A percentile compares a stretch with the other conserved stretches of the same genome.
Evolutionary conservation across 2,797 vertebrate genomes (phyloP).

Genomic region (Harpagifer antarcticus): DNA sequence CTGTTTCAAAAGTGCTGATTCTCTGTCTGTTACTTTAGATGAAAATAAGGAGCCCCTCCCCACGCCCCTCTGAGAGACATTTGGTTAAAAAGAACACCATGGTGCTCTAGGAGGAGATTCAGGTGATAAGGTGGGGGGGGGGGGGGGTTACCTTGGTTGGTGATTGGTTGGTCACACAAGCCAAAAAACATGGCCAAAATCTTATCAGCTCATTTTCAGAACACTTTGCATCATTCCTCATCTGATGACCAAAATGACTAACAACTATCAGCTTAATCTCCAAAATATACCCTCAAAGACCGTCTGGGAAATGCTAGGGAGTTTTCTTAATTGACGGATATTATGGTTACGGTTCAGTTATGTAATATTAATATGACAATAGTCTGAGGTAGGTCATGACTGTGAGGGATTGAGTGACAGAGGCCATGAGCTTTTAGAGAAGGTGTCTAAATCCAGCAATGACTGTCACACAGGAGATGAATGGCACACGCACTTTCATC

Average conservation of each 20-base stretch:
- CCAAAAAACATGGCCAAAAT: too few relatives aligned
- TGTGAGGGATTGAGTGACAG: slow-evolving; percentile 26
- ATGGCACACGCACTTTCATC: slow-evolving; percentile 47
- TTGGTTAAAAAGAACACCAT: too few relatives aligned
- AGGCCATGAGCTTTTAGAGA: slow-evolving; percentile 36
- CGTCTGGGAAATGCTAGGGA: not conserved
- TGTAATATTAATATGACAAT: slow-evolving; percentile 54
- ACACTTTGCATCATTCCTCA: slow-evolving; percentile 38
- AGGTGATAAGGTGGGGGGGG: too few relatives aligned
- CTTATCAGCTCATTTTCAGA: slow-evolving; percentile 2
- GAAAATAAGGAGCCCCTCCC: too few relatives aligned
- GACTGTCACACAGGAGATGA: slow-evolving; percentile 47
- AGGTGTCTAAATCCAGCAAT: slow-evolving; percentile 57
- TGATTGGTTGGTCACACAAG: too few relatives aligned
- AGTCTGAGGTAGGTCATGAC: slow-evolving; percentile 37
- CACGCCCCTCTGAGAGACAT: too few relatives aligned
- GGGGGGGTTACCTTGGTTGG: too few relatives aligned
- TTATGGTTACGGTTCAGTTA: slow-evolving; percentile 42
- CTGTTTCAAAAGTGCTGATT: too few relatives aligned
- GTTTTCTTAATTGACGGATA: slow-evolving; percentile 30
- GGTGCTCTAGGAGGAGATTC: too few relatives aligned
- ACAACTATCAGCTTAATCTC: slow-evolving; percentile 37
- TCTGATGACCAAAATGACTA: slow-evolving; percentile 45
- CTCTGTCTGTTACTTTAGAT: too few relatives aligned
- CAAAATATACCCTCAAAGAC: slow-evolving; percentile 18